Conservation (phyloP, 2,888 invertebrate genomes). For the Noctuana brunneofusca region DNA sequence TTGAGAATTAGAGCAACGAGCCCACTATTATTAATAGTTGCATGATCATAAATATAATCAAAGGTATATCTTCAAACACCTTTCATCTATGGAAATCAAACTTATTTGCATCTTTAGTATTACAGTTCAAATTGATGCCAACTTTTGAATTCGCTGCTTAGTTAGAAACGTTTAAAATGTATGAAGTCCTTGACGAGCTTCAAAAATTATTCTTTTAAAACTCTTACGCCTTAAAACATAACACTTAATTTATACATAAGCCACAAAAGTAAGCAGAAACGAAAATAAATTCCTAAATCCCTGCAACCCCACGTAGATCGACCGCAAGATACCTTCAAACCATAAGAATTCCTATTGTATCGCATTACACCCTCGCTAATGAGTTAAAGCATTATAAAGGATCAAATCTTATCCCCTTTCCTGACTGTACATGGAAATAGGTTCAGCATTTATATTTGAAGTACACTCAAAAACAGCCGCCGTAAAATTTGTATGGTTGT, state of each 20-base stretch:
- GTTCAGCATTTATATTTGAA: constrained; percentile 39
- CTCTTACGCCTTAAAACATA: neutral
- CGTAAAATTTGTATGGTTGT: constrained; percentile 55
- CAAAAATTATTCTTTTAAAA: neutral
- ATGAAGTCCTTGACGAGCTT: neutral
- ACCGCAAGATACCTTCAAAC: constrained; percentile 27
- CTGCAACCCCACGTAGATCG: constrained; percentile 2
- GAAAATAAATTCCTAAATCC: constrained; percentile 7
- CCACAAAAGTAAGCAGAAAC: neutral
- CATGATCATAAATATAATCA: constrained; percentile 13
- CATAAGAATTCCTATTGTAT: constrained; percentile 43
- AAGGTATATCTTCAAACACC: constrained; percentile 8
- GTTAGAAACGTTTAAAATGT: neutral
- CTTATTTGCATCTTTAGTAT: neutral
- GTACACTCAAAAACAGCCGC: constrained; percentile 45
- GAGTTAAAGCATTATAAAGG: constrained; percentile 46
- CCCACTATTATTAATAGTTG: neutral
- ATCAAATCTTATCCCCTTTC: constrained; percentile 46
- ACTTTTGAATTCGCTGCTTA: neutral
- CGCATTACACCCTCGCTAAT: constrained; percentile 50
- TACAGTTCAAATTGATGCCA: neutral
- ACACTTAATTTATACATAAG: constrained; percentile 5
- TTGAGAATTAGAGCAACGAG: constrained; percentile 2
- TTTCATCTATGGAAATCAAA: neutral
- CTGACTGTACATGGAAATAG: constrained; percentile 37